Evolutionary conservation across 2,888 invertebrate species (phyloP).

Genomic region (Digitonthophagus gazella): DNA sequence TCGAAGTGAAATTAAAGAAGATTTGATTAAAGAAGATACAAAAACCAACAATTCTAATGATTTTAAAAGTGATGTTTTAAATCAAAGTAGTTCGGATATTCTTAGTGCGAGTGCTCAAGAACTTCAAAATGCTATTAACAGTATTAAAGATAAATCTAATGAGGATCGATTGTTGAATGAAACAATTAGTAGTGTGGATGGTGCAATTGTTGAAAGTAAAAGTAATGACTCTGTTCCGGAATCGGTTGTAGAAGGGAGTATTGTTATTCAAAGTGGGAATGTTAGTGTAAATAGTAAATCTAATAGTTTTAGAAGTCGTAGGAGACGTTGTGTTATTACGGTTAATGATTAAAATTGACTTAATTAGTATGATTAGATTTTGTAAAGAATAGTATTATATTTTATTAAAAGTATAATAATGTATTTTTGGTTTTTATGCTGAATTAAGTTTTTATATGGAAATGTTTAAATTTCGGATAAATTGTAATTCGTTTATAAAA

Average conservation of each 20-base stretch:
- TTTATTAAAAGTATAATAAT: background rate
- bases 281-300: background rate
- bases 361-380: background rate
- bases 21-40: slow-evolving; percentile 11
- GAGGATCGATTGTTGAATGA: background rate
- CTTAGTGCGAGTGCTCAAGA: background rate
- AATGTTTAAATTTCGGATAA: too few relatives aligned
- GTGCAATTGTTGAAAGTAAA: too few relatives aligned
- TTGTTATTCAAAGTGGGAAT: too few relatives aligned
- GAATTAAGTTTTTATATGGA: too few relatives aligned
- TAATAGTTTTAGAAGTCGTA: background rate
- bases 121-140: background rate
- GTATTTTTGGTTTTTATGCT: too few relatives aligned
- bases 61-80: background rate
- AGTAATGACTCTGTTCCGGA: too few relatives aligned
- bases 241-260: too few relatives aligned
- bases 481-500: too few relatives aligned
- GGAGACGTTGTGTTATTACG: background rate
- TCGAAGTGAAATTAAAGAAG: slow-evolving; percentile 8
- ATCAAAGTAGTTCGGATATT: background rate
- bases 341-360: background rate
- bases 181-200: background rate
- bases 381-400: background rate
- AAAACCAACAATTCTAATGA: background rate
- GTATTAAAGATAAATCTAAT: background rate